Evolutionary conservation across 1,140 invertebrate species (phyloP).

Genomic region (Bombus waltoni): DNA sequence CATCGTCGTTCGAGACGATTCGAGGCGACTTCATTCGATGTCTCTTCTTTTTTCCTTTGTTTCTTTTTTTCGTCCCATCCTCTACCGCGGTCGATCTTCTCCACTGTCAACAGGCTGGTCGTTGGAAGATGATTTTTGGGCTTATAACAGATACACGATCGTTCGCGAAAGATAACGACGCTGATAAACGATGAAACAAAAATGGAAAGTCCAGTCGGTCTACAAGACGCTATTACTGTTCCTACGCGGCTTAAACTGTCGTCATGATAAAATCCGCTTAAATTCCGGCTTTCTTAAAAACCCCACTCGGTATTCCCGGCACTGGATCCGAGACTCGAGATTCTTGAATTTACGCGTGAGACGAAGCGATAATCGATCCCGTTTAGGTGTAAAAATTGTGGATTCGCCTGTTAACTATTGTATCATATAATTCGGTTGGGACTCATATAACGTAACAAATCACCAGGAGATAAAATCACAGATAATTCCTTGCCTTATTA

Average conservation of each 20-base stretch:
- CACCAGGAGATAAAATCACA: too few species aligned
- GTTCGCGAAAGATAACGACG: neutral
- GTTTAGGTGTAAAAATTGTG: neutral
- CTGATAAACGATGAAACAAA: constrained; percentile 43
- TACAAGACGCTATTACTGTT: constrained; percentile 64
- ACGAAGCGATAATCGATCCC: neutral
- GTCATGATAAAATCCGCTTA: constrained; percentile 62
- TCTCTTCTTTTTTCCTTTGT: neutral
- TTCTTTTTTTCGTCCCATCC: too few species aligned
- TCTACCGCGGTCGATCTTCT: neutral
- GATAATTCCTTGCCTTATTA: too few species aligned
- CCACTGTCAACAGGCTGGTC: neutral
- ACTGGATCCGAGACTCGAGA: neutral
- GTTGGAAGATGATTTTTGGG: constrained; percentile 1
- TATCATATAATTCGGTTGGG: too few species aligned
- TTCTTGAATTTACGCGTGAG: neutral
- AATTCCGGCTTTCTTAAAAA: constrained; percentile 57
- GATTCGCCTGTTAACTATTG: neutral
- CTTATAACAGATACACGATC: neutral
- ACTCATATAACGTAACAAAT: too few species aligned
- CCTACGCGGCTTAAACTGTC: constrained; percentile 58
- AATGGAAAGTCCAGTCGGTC: constrained; percentile 51
- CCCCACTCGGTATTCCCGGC: neutral
- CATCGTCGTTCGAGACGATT: neutral
- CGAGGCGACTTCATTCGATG: neutral